Evolutionary conservation across 2,888 invertebrate genomes (phyloP).

Genomic region (Melinaea marsaeus): DNA sequence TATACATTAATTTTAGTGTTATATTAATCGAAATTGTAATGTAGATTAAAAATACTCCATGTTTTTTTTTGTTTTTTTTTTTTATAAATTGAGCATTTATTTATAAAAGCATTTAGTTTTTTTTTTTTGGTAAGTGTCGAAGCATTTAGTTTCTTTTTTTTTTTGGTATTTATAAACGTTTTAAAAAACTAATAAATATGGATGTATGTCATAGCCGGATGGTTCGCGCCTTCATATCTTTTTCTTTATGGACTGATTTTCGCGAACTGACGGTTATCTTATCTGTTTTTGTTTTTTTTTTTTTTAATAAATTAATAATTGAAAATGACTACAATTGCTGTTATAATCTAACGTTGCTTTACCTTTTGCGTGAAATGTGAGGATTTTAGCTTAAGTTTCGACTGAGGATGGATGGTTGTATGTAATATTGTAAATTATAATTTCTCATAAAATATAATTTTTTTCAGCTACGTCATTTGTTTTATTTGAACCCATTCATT

Average conservation of each 20-base stretch:
- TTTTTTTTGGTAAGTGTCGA: background rate
- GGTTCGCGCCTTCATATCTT: constrained; percentile 39
- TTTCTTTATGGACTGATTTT: constrained; percentile 61
- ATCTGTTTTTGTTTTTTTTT: constrained; percentile 57
- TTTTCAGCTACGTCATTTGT: constrained; percentile 75
- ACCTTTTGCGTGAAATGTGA: constrained; percentile 79
- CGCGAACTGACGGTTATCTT: constrained; percentile 61
- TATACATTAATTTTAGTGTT: constrained; percentile 2
- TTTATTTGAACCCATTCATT: constrained; percentile 46
- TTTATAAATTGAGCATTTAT: constrained; percentile 9
- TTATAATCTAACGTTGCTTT: constrained; percentile 80
- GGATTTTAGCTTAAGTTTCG: constrained; percentile 79
- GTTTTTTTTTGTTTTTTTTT: background rate
- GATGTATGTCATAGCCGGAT: constrained; percentile 24
- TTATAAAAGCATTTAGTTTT: background rate
- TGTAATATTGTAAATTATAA: constrained; percentile 80
- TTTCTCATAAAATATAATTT: constrained; percentile 80
- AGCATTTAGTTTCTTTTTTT: constrained; percentile 17
- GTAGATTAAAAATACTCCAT: too few species aligned
- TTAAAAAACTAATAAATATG: background rate
- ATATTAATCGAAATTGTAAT: background rate
- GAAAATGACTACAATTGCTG: constrained; percentile 73
- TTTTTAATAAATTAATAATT: background rate
- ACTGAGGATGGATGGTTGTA: constrained; percentile 79
- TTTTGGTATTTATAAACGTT: too few species aligned